A percentile compares a stretch with the other conserved stretches of the same genome.
These are phyloP conservation scores for Microcebus lehilahytsara DNA, from an alignment of 2,113 vertebrate genomes.

Conservation along the genomic window DNA sequence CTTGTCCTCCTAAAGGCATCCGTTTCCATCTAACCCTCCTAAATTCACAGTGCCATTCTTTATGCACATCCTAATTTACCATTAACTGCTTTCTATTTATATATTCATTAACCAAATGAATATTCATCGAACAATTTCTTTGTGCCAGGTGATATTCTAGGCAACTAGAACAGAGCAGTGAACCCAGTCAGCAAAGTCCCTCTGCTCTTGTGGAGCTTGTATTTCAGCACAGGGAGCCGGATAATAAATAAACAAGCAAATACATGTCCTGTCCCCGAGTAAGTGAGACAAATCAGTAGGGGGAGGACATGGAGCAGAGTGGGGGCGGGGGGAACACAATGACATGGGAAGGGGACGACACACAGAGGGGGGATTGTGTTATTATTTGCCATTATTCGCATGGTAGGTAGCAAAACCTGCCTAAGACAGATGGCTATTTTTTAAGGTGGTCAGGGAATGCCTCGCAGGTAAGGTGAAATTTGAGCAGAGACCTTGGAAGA, in stretches of 20 bases:
- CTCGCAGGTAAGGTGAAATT: neutral
- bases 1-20: neutral
- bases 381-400: neutral
- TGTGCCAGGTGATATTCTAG: neutral
- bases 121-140: neutral
- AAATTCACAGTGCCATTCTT: neutral
- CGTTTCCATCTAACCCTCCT: neutral
- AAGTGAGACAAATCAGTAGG: neutral
- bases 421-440: neutral
- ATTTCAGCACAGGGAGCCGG: neutral
- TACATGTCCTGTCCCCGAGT: neutral
- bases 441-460: neutral
- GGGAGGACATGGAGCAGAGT: neutral
- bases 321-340: neutral
- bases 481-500: neutral
- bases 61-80: neutral
- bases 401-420: neutral
- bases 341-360: neutral
- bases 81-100: neutral
- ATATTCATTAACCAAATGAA: neutral
- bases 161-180: neutral
- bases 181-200: neutral
- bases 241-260: neutral
- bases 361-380: rapidly evolving
- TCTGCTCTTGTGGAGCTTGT: neutral